Evolutionary conservation across 2,888 invertebrate genomes (phyloP).

Genomic region (Elysia crispata): DNA sequence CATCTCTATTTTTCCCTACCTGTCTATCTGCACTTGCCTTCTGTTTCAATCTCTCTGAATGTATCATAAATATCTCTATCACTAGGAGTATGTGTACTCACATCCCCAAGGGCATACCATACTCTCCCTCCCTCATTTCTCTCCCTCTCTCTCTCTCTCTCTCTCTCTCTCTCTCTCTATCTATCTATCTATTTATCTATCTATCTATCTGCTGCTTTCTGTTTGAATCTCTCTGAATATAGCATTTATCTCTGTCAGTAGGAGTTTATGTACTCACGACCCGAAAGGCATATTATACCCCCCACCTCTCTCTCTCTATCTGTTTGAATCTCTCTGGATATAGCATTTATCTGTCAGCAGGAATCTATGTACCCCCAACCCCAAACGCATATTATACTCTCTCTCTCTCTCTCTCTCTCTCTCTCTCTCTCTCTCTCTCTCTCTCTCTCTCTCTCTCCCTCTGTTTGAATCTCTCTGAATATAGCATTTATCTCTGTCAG

Average conservation of each 20-base stretch:
- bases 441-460: not conserved
- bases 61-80: too few relatives aligned
- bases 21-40: not conserved
- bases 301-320: not conserved
- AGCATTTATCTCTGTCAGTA: not conserved
- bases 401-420: not conserved
- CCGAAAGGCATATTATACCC: not conserved
- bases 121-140: not conserved
- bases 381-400: not conserved
- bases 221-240: too few relatives aligned
- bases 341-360: not conserved
- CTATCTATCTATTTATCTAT: constrained; percentile 10
- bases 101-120: not conserved
- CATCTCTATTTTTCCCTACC: too few relatives aligned
- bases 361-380: not conserved
- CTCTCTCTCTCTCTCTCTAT: not conserved
- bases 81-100: not conserved
- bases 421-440: constrained; percentile 16
- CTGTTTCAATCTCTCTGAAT: not conserved
- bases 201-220: not conserved
- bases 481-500: not conserved
- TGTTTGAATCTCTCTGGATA: not conserved
- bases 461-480: not conserved
- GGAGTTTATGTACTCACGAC: not conserved
- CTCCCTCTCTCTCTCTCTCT: not conserved